phyloP scores from a whole-genome alignment of 2,113 vertebrate species.

The Psittacula cyanocephala region DNA sequence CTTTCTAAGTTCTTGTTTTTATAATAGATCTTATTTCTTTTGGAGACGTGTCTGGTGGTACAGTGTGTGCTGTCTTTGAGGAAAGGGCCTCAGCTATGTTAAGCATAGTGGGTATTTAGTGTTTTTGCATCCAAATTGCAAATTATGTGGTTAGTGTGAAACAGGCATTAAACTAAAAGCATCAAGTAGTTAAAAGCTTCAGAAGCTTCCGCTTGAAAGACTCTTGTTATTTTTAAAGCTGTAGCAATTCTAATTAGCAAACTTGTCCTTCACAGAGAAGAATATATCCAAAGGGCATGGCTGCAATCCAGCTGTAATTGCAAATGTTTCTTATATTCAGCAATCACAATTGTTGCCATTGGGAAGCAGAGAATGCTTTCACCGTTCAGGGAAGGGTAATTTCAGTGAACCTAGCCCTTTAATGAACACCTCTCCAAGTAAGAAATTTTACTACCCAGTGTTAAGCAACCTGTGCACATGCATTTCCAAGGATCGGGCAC shows the following conservation, averaged over 20 bases:
- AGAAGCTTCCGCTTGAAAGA: not conserved
- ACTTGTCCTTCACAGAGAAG: conserved; percentile 13
- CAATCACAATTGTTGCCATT: not conserved
- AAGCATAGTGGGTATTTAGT: not conserved
- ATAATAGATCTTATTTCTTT: not conserved
- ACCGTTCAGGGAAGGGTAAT: not conserved
- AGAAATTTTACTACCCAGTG: not conserved
- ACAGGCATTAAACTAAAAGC: not conserved
- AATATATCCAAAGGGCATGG: conserved; percentile 34
- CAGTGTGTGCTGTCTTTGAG: not conserved
- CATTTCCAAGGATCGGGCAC: not conserved
- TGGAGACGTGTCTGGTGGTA: not conserved
- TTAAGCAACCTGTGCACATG: rapidly evolving
- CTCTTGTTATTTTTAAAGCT: conserved; percentile 27
- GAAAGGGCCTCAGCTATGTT: not conserved
- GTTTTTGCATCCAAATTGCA: not conserved
- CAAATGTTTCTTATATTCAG: not conserved
- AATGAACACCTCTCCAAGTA: not conserved
- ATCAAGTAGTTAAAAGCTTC: not conserved
- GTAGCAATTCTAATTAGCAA: conserved; percentile 22
- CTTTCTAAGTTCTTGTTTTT: not conserved
- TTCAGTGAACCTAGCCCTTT: not conserved
- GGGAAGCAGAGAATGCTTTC: not conserved
- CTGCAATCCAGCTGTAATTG: conserved; percentile 24
- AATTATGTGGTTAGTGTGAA: not conserved